phyloP scores from a whole-genome alignment of 2,113 vertebrate species.

The Rostratula benghalensis region DNA sequence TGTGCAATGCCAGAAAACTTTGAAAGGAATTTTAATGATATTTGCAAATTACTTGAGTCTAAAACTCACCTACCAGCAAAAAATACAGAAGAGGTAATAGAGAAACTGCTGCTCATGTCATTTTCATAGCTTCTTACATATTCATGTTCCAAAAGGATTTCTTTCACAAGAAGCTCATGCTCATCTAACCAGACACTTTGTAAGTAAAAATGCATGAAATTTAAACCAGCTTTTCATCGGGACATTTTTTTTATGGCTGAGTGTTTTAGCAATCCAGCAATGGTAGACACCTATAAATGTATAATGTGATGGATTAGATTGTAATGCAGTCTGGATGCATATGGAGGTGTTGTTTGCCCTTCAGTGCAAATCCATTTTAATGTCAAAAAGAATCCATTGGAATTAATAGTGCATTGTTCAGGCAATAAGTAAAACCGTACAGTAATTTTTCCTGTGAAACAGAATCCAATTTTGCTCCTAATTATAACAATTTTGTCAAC shows the following conservation, averaged over 20 bases:
- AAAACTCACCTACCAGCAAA: constrained; percentile 66
- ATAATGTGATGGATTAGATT: constrained; percentile 74
- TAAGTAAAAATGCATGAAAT: constrained; percentile 74
- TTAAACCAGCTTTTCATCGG: constrained; percentile 72
- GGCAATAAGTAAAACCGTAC: constrained; percentile 43
- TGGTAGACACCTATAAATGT: constrained; percentile 75
- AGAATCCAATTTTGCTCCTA: neutral
- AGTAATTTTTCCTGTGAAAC: neutral
- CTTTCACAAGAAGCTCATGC: constrained; percentile 66
- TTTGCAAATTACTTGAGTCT: constrained; percentile 57
- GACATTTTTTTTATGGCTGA: constrained; percentile 69
- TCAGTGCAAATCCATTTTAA: constrained; percentile 76
- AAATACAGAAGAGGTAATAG: constrained; percentile 49
- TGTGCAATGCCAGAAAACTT: constrained; percentile 6
- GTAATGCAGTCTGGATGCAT: constrained; percentile 71
- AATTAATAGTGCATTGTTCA: constrained; percentile 72
- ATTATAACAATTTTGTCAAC: neutral
- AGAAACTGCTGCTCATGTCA: constrained; percentile 52
- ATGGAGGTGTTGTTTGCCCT: constrained; percentile 71
- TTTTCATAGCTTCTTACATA: constrained; percentile 70
- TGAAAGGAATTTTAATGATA: constrained; percentile 17
- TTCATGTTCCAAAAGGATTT: constrained; percentile 69
- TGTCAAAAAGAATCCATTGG: constrained; percentile 64
- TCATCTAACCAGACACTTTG: constrained; percentile 72
- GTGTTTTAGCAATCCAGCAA: constrained; percentile 65